Evolutionary conservation across 2,797 vertebrate species (phyloP), one percentile per base, ranked within the genome.

Genomic region (Loriculus beryllinus): DNA sequence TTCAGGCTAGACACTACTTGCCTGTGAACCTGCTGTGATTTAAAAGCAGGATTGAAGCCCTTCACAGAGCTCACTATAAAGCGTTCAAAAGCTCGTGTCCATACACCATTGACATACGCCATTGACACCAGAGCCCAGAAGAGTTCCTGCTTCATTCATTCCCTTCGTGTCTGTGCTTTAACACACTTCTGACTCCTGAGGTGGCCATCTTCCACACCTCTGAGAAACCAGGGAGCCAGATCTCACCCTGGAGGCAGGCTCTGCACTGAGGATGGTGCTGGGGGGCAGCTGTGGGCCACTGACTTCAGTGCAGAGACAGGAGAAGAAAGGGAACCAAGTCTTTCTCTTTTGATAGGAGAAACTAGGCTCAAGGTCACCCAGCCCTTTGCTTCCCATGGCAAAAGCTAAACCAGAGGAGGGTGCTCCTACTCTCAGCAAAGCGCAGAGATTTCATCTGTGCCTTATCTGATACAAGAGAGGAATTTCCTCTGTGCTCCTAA

Each of bases 231-330:
- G 60, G 48, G 28, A 74, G 31, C 3, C 51, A 64, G 43, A 16
- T 47, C 35, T 51, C 9, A 0, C 33, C 19, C n/a, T 3, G 2
- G 51, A 57, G 65, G 42, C 42, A 71, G 40, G 31, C 15, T 76
- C 70, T 37, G 56, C 51, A n/a, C 62, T 0, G 0, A 47, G 54
- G 21, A 54, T 0, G 8, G 57, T 47, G 47, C 0, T 1, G 12
- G n/a, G 31, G 39, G 60, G 28, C 52, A 90, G 21, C 59, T 31
- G 20, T n/a, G 62, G 26, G 22, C 63, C 45, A 35, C 45, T 28
- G 63, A 16, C 15, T 37, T 71, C 64, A 54, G n/a, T 1, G n/a
- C 42, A 78, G 69, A 80, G 48, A 87, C 20, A 14, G 31, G 18
- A 81, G 52, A 72, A 48, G 37, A 11, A 10, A 49, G 42, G 51